These are phyloP conservation scores for Psilopogon haemacephalus DNA, from an alignment of 2,113 vertebrate species.

Conservation along the genomic window DNA sequence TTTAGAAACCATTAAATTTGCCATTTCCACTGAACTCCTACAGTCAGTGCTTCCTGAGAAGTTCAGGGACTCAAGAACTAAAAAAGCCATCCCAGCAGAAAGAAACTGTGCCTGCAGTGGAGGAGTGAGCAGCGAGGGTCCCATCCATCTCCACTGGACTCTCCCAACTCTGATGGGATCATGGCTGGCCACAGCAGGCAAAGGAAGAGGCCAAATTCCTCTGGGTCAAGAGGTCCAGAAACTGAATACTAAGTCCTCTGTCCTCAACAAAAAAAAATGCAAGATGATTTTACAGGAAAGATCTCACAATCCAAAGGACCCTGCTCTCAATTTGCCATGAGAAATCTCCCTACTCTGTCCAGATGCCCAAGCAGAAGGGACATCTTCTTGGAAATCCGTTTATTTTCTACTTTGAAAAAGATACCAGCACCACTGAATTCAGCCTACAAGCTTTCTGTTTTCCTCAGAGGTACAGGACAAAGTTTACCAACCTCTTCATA, in stretches of 20 bases:
- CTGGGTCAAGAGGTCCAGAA: not conserved
- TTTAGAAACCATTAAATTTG: slow-evolving; percentile 67
- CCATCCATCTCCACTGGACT: not conserved
- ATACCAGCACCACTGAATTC: not conserved
- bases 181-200: not conserved
- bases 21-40: slow-evolving; percentile 65
- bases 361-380: not conserved
- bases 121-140: accelerated
- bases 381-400: not conserved
- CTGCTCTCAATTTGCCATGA: not conserved
- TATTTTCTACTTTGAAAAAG: not conserved
- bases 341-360: not conserved
- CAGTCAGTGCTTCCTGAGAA: slow-evolving; percentile 28
- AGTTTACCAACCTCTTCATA: not conserved
- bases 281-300: not conserved
- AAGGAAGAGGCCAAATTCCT: not conserved
- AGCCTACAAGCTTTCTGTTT: not conserved
- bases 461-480: not conserved
- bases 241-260: not conserved
- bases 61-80: not conserved
- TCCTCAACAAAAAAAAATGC: not conserved
- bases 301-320: not conserved
- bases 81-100: not conserved
- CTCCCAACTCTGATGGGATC: not conserved
- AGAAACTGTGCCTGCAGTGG: not conserved